Base-by-base conservation (phyloP, 2,797 vertebrate species). In the Brachymystax lenok region DNA sequence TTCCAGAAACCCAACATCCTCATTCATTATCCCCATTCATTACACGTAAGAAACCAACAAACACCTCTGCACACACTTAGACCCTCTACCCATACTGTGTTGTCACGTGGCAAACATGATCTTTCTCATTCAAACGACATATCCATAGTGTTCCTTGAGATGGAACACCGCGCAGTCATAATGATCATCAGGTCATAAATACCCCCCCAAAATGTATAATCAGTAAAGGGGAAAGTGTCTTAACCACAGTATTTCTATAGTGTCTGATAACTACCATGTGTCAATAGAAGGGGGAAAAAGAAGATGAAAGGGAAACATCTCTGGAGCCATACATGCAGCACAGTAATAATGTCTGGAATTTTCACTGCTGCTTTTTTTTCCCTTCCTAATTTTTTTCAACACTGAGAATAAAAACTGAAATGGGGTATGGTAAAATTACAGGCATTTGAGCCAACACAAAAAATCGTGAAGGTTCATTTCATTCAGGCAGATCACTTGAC, bases 181-280 rank as follows among this genome's bases (percentile, higher is more conserved):
- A 88, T 87, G 82, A 87, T 89, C 86, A 89, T 88, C 85, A 89
- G 88, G 78, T 88, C 87, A 87, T 89, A 89, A 91, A 91, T 88
- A 88, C 85, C 85, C 19, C 19, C 24, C 56, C 46, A 52, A 71
- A 52, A 71, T 21, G 21, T 35, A 27, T 52, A 52, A 52, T 27
- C n/a, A 30, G 46, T 2, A 17, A 52, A 88, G 19, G 13, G 5
- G 46, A 75, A 76, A 87, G 84, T 77, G 82, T 86, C 84, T 79
- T 85, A 79, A 88, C 87, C 87, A 73, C 87, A 88, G 81, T 82
- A 88, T 91, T 93, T 90, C 87, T 89, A 91, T 88, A 82, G 83
- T 35, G 83, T 87, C 85, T 92, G 88, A 90, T 91, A 90, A 92
- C 86, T 88, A 91, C 91, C 91, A 92, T 91, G 89, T 93, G 91